phyloP scores from a whole-genome alignment of 2,113 vertebrate genomes.

The mouse (Mus musculus) region GRCm39 chr2:31134501-31135000 shows the following conservation, averaged over 20 bases:
- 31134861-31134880: background rate
- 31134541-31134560: background rate
- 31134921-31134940: background rate
- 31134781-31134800: too few relatives aligned
- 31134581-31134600: background rate
- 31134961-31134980: accelerated
- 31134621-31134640: background rate
- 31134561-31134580: background rate
- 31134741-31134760: background rate
- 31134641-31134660: background rate
- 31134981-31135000: accelerated
- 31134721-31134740: background rate
- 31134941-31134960: background rate
- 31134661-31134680: background rate
- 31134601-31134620: background rate
- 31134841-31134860: background rate
- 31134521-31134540: background rate
- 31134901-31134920: background rate
- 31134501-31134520: background rate
- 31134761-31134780: background rate
- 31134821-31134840: background rate
- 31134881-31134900: background rate
- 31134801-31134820: background rate
- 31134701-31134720: accelerated
- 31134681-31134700: background rate